Base-by-base conservation (phyloP, 2,888 invertebrate genomes). In the Nipponacmea schrenckii region DNA sequence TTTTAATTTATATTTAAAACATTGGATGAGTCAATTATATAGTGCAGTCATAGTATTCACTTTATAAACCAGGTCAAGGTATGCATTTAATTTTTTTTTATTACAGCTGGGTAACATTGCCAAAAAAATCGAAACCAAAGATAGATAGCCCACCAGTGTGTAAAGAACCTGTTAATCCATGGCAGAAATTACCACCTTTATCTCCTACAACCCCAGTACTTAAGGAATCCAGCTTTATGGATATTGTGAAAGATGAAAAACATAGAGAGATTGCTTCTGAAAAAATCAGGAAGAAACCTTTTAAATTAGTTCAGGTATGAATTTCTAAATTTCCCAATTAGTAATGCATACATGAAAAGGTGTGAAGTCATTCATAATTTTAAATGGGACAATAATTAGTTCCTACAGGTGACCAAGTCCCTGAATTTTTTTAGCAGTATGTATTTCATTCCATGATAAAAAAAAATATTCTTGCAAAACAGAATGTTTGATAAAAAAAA, bases 161-260 rank as follows among this genome's bases (percentile, higher is more conserved):
- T 67, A 72, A 63, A 69, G 67, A 69, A 14, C 46, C 70, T 20
- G 70, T 64, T 10, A 75, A 76, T 56, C 72, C 76, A n/a, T 76
- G 76, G 74, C 70, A 73, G 31, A 73, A 67, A 17, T n/a, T 67
- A n/a, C 69, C 71, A 2, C 48, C 72, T 67, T 64, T 26, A 17
- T 39, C 39, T 8, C 39, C 39, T 39, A 20, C 48, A 7, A 78
- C 76, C 48, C 80, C 80, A 2, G 67, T 77, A 17, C 65, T 75
- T 0, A 68, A 74, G 24, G 62, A 79, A 2, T 71, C 80, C 65
- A 87, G 81, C 66, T 89, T 90, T 74, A 81, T 91, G 75, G 88
- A 92, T 76, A 95, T 95, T 76, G 90, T 95, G 68, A 92, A 92
- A 17, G 93, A 93, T 80, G 94, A 95, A 87, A 92, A 91, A 80